Evolutionary conservation across 2,113 vertebrate species (phyloP).

Genomic region (Gallinago paraguaiae): DNA sequence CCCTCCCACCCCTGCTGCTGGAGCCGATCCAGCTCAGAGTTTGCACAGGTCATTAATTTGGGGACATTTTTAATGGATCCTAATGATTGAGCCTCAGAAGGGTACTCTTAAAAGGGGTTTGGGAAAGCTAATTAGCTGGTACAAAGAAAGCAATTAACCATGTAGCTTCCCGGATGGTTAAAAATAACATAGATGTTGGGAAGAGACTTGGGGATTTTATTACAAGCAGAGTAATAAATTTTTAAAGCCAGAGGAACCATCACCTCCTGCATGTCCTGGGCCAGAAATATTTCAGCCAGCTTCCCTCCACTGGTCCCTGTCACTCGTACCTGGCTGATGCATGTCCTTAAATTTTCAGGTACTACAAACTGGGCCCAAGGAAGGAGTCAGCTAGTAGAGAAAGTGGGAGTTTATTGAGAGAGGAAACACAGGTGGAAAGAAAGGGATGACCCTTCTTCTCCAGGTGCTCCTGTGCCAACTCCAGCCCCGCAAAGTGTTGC

Average conservation of each 20-base stretch:
- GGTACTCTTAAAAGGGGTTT: slow-evolving; percentile 27
- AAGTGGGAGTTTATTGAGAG: background rate
- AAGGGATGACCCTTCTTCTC: background rate
- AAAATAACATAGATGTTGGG: slow-evolving; percentile 4
- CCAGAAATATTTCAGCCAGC: background rate
- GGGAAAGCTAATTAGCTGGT: slow-evolving; percentile 39
- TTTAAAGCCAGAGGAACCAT: background rate
- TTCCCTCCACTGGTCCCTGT: background rate
- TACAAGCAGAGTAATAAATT: background rate
- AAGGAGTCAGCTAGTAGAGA: background rate
- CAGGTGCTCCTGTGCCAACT: background rate
- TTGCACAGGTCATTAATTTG: slow-evolving; percentile 51
- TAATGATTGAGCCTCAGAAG: slow-evolving; percentile 43
- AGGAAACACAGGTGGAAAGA: background rate
- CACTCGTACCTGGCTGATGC: background rate
- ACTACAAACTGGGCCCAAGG: background rate
- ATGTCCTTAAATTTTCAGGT: background rate
- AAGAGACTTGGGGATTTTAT: background rate
- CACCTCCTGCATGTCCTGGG: background rate
- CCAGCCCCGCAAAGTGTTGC: background rate
- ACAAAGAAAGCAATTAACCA: slow-evolving; percentile 44
- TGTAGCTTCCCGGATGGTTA: slow-evolving; percentile 18
- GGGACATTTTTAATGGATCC: slow-evolving; percentile 57
- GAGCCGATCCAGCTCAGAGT: slow-evolving; percentile 1
- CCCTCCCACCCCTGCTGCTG: background rate